A percentile compares a stretch with the other conserved stretches of the same genome.
Conservation (phyloP, 2,113 vertebrate species). For the Anguilla rostrata region DNA sequence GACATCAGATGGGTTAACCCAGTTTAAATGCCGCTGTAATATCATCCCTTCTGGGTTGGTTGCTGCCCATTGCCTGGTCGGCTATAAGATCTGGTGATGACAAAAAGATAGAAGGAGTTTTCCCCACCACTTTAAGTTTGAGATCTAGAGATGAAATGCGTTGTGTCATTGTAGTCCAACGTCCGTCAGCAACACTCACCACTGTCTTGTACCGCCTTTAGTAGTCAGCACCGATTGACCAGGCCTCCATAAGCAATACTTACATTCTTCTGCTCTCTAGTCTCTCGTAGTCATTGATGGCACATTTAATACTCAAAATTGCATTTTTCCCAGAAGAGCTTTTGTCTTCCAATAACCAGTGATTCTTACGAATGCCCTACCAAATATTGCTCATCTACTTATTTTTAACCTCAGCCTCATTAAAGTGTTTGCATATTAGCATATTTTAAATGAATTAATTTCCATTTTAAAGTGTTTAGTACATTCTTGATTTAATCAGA, state of each 20-base stretch:
- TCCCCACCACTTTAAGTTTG: too few species aligned
- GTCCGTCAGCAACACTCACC: too few species aligned
- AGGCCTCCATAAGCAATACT: neutral
- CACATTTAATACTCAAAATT: neutral
- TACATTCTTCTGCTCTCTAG: neutral
- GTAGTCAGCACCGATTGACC: neutral
- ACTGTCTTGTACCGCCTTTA: too few species aligned
- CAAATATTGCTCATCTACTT: neutral
- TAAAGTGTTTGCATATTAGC: neutral
- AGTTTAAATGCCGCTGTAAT: too few species aligned
- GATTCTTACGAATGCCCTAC: neutral
- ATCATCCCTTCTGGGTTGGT: too few species aligned
- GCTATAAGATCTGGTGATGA: too few species aligned
- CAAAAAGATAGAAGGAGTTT: too few species aligned
- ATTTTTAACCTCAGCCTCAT: conserved; percentile 2
- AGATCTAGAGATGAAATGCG: too few species aligned
- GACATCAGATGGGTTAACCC: too few species aligned
- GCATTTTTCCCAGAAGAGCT: neutral
- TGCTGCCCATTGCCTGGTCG: too few species aligned
- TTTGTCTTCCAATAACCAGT: neutral
- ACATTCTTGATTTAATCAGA: neutral
- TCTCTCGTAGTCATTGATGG: neutral
- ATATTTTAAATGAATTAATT: conserved; percentile 4
- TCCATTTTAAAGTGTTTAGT: neutral
- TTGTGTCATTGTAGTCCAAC: too few species aligned